Conservation (phyloP, 2,113 vertebrate genomes). For the Sander vitreus region DNA sequence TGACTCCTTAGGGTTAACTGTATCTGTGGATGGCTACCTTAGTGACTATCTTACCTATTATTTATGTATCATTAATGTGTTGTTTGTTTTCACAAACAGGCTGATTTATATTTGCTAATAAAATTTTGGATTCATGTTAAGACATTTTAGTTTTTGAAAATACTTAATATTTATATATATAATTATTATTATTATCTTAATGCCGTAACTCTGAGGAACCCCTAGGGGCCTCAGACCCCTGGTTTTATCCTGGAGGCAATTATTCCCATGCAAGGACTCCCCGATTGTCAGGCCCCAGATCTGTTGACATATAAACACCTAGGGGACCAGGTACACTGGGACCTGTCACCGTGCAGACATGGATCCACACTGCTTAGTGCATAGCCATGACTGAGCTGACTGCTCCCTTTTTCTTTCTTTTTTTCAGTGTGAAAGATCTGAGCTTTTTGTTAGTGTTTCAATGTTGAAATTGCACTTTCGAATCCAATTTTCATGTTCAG, state of each 20-base stretch:
- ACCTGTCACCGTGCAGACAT: conserved; percentile 28
- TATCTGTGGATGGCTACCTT: too few relatives aligned
- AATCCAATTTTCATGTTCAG: conserved; percentile 1
- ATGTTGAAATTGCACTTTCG: background rate
- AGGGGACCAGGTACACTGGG: conserved; percentile 29
- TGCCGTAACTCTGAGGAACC: too few relatives aligned
- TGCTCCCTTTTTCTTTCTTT: conserved; percentile 1
- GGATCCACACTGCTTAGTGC: conserved; percentile 10
- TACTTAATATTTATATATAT: too few relatives aligned
- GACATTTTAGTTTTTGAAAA: too few relatives aligned
- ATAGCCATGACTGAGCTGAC: background rate
- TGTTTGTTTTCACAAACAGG: too few relatives aligned
- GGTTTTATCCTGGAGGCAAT: background rate
- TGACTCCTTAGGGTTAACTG: too few relatives aligned
- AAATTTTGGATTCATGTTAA: too few relatives aligned
- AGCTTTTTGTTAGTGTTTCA: background rate
- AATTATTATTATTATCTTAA: too few relatives aligned
- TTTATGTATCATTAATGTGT: too few relatives aligned
- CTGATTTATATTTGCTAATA: too few relatives aligned
- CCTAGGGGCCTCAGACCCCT: too few relatives aligned
- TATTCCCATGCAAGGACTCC: background rate
- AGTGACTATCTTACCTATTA: too few relatives aligned
- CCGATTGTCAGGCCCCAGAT: conserved; percentile 27
- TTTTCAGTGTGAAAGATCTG: background rate
- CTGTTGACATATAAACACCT: conserved; percentile 39